Percentiles rank a stretch among this genome's conserved stretches.
phyloP scores from a whole-genome alignment of 2,113 vertebrate genomes.

The Lanius collurio region DNA sequence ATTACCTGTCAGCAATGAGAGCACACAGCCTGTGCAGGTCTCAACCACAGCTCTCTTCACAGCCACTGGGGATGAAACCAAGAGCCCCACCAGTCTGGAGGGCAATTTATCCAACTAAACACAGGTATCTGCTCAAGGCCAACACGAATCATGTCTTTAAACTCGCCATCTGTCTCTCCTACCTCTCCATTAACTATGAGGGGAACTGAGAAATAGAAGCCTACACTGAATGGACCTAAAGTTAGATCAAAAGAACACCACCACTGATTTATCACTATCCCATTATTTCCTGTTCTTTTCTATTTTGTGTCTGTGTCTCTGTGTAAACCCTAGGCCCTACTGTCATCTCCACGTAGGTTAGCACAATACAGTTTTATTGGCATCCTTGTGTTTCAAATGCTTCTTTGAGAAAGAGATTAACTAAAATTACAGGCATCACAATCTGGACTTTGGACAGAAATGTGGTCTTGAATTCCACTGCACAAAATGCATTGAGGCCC shows the following conservation, averaged over 20 bases:
- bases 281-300: not conserved
- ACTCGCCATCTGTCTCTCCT: not conserved
- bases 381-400: not conserved
- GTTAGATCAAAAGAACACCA: not conserved
- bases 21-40: not conserved
- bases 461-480: not conserved
- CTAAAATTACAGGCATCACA: not conserved
- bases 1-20: not conserved
- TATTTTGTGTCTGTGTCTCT: not conserved
- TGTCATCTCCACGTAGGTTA: not conserved
- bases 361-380: not conserved
- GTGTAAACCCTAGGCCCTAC: not conserved
- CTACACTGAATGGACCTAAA: not conserved
- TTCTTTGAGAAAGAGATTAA: not conserved
- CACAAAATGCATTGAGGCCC: not conserved
- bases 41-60: not conserved
- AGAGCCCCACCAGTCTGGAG: not conserved
- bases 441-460: not conserved
- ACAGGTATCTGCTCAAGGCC: not conserved
- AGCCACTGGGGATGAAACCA: not conserved
- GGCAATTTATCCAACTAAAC: not conserved
- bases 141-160: not conserved
- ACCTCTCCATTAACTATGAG: not conserved
- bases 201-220: not conserved
- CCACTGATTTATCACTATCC: not conserved